Conservation (phyloP, 2,113 vertebrate genomes). For the Microcebus griseorufus region DNA sequence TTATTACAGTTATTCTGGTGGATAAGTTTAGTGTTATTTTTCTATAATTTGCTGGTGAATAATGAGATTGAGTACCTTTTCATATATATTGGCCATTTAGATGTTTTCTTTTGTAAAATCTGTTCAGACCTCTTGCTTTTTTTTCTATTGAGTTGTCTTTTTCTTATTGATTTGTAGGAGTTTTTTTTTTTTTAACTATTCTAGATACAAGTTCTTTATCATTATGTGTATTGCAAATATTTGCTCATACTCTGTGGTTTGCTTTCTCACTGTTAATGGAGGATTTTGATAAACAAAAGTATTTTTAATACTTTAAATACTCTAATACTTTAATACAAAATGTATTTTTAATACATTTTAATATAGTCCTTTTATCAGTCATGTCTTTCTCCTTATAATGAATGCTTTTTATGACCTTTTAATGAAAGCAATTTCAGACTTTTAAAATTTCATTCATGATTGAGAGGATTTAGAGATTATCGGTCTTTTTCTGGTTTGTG, state of each 20-base stretch:
- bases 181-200: not conserved
- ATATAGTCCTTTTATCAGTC: conserved; percentile 8
- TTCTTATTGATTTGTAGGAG: not conserved
- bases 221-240: not conserved
- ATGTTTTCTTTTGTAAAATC: not conserved
- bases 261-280: conserved; percentile 17
- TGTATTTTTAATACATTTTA: not conserved
- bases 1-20: not conserved
- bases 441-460: not conserved
- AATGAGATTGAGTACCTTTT: not conserved
- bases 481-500: not conserved
- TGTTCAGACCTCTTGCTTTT: not conserved
- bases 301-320: not conserved
- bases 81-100: not conserved
- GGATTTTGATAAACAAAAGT: conserved; percentile 10
- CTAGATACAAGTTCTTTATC: not conserved
- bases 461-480: not conserved
- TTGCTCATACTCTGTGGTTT: not conserved
- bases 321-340: no score
- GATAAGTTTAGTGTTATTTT: not conserved
- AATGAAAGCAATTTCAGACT: not conserved
- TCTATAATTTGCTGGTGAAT: not conserved
- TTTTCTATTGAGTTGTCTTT: not conserved
- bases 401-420: conserved; percentile 8
- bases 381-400: not conserved